These are phyloP conservation scores for Apodemia duryi DNA, from an alignment of 2,888 invertebrate species.

Conservation along the genomic window DNA sequence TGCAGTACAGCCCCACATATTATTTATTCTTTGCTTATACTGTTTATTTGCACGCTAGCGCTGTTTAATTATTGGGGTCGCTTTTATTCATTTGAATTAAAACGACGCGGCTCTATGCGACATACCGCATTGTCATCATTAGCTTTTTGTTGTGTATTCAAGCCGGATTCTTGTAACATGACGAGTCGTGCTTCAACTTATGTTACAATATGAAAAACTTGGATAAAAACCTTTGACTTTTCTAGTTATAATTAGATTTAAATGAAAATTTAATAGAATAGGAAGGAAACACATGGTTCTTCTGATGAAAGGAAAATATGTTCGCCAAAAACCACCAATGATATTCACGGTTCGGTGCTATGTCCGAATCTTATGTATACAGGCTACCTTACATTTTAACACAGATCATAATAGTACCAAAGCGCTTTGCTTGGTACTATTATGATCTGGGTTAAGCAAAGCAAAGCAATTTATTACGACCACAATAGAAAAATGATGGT, in stretches of 20 bases:
- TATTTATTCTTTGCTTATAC: conserved; percentile 45
- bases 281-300: background rate
- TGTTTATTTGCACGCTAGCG: conserved; percentile 62
- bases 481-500: no score
- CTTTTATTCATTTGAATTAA: conserved; percentile 64
- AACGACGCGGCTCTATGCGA: conserved; percentile 40
- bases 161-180: conserved; percentile 20
- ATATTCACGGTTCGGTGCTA: background rate
- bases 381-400: background rate
- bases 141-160: conserved; percentile 23
- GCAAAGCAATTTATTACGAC: no score
- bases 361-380: no score
- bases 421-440: no score
- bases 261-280: no score
- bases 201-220: conserved; percentile 12
- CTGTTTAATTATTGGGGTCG: conserved; percentile 67
- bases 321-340: background rate
- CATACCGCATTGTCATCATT: conserved; percentile 26
- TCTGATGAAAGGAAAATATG: background rate
- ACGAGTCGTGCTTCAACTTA: conserved; percentile 14
- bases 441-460: no score
- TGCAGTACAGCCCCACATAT: conserved; percentile 51
- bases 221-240: background rate
- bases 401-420: background rate
- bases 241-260: no score